Evolutionary conservation across 2,888 invertebrate species (phyloP).

Genomic region (Eristalis pertinax): DNA sequence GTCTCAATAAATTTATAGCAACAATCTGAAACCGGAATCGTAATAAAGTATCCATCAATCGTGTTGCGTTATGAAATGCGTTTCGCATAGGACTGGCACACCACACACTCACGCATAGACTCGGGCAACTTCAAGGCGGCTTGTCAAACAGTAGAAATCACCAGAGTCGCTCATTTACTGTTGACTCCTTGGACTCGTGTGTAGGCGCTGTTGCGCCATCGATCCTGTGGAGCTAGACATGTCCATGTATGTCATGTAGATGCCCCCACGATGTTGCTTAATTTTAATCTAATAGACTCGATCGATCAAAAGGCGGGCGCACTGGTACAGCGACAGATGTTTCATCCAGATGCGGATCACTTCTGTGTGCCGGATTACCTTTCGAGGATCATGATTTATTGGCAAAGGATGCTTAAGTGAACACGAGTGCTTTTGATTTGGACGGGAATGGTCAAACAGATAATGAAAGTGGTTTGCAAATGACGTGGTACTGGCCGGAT

Average conservation of each 20-base stretch:
- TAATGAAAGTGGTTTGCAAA: neutral
- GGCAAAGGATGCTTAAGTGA: neutral
- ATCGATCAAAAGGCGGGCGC: constrained; percentile 67
- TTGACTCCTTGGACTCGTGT: constrained; percentile 38
- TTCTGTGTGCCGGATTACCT: constrained; percentile 53
- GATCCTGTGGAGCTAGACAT: constrained; percentile 37
- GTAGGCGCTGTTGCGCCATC: constrained; percentile 51
- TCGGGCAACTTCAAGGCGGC: constrained; percentile 24
- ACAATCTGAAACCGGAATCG: constrained; percentile 47
- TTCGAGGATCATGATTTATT: constrained; percentile 40
- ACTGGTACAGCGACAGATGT: constrained; percentile 62
- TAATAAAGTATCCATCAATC: constrained; percentile 51
- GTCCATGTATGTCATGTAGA: constrained; percentile 46
- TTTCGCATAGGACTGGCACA: too few relatives aligned
- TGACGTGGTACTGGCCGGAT: neutral
- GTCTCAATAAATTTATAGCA: constrained; percentile 55
- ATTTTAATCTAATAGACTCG: constrained; percentile 68
- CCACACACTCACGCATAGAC: neutral
- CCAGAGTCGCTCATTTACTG: constrained; percentile 59
- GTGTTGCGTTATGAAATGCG: constrained; percentile 43
- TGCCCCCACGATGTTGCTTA: constrained; percentile 64
- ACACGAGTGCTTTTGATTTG: neutral
- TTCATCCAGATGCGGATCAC: constrained; percentile 58
- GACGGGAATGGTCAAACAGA: neutral
- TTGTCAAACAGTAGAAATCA: constrained; percentile 62